These are phyloP conservation scores for Mythimna ferrago DNA, from an alignment of 2,888 invertebrate genomes.

Conservation along the genomic window DNA sequence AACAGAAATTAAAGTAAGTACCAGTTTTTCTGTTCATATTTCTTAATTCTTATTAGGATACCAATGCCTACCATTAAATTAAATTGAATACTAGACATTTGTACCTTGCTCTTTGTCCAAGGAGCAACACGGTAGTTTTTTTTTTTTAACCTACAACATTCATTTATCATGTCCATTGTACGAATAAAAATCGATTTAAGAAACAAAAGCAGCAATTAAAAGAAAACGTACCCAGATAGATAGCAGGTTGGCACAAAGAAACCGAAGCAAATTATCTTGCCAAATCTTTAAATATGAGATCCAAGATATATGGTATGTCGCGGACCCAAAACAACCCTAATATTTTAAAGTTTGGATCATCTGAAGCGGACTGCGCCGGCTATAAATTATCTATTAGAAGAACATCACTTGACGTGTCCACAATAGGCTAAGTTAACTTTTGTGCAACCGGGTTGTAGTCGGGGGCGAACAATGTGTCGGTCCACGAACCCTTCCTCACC, in stretches of 20 bases:
- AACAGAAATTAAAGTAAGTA: no score
- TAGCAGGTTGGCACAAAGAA: constrained; percentile 69
- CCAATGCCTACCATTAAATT: constrained; percentile 2
- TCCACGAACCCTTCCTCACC: constrained; percentile 87
- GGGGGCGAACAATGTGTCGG: constrained; percentile 77
- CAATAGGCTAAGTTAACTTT: constrained; percentile 87
- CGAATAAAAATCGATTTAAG: constrained; percentile 51
- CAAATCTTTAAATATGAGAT: constrained; percentile 78
- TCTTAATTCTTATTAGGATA: background rate
- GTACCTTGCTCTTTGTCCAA: background rate
- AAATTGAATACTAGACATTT: background rate
- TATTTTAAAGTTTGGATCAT: constrained; percentile 82
- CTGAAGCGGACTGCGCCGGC: constrained; percentile 78
- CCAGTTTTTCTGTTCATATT: background rate
- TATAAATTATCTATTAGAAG: constrained; percentile 90
- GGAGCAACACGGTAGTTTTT: background rate
- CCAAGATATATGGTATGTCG: constrained; percentile 74
- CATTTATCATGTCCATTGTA: constrained; percentile 55
- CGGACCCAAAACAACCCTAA: constrained; percentile 84
- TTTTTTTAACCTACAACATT: constrained; percentile 9
- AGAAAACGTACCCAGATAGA: constrained; percentile 48
- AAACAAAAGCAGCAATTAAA: constrained; percentile 63
- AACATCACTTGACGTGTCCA: constrained; percentile 87
- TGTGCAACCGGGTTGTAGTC: constrained; percentile 85
- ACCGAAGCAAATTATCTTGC: constrained; percentile 80